Base-by-base conservation (phyloP, 2,797 vertebrate genomes). In the Epinephelus coioides region DNA sequence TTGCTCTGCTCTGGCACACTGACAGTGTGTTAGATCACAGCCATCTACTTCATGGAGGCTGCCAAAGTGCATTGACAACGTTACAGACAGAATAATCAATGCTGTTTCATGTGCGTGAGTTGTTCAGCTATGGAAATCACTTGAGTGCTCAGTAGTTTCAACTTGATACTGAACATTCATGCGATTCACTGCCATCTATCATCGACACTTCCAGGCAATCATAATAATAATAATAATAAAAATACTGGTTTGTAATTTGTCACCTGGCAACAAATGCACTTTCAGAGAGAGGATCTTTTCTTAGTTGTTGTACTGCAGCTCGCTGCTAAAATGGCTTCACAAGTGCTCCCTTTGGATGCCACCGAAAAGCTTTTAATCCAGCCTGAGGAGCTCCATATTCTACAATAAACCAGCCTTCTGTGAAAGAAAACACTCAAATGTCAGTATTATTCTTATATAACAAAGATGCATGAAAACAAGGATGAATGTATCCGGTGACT, bases 51-150 rank as follows among this genome's bases (percentile, higher is more conserved):
- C 43, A 65, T 17, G 38, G 12, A n/a, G 40, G 57, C 76, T 82
- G 77, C 69, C 79, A 82, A 59, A 86, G 74, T 49, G 60, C 79
- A 72, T 71, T 30, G 66, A 88, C 73, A 43, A 71, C 61, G 57
- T 79, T 65, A 63, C 63, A 73, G 46, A 62, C 59, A 75, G 57
- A 69, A 72, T 43, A 85, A 91, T 92, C 85, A 1, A 83, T 83
- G 61, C 3, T 47, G 69, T 69, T 88, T 83, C 73, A 61, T 72
- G 73, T 62, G 12, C 23, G 23, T 9, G 0, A 34, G 40, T 78
- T 69, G 70, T 38, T 79, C 43, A 4, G 10, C 67, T 69, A 23
- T 46, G 21, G 59, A 63, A 73, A 69, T 76, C 59, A 25, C 75
- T 83, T 27, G 7, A 73, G 67, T 23, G 68, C 46, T 76, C n/a